phyloP scores from a whole-genome alignment of 2,888 invertebrate genomes.

The Mantis religiosa region DNA sequence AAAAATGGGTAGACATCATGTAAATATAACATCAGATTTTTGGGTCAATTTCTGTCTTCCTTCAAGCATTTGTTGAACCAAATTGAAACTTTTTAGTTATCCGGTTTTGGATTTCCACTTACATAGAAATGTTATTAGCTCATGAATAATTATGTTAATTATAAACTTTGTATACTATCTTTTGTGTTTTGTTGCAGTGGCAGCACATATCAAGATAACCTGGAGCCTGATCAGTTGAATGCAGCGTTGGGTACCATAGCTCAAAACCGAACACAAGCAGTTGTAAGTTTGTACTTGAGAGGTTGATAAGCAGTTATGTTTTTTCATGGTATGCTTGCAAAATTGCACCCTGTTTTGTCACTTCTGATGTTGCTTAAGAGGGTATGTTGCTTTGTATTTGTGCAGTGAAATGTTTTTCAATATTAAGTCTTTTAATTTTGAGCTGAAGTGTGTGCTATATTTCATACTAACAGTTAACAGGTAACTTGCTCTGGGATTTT shows the following conservation, averaged over 20 bases:
- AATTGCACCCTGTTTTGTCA: not conserved
- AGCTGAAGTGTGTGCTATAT: not conserved
- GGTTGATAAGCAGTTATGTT: not conserved
- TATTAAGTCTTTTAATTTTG: not conserved
- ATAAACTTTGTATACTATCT: too few relatives aligned
- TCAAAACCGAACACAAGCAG: constrained; percentile 44
- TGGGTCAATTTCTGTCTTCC: too few relatives aligned
- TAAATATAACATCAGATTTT: too few relatives aligned
- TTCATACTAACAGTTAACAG: not conserved
- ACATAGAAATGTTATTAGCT: too few relatives aligned
- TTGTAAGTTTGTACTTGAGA: constrained; percentile 30
- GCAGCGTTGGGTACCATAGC: constrained; percentile 47
- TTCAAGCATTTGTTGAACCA: too few relatives aligned
- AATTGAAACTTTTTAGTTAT: too few relatives aligned
- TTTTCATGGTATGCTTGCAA: not conserved
- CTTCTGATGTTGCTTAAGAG: not conserved
- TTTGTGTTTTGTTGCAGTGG: constrained; percentile 44
- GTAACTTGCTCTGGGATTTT: not conserved
- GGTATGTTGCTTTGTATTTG: not conserved
- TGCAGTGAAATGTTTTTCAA: not conserved
- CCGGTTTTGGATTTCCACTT: too few relatives aligned
- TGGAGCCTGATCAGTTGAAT: constrained; percentile 52
- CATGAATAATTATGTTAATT: not conserved
- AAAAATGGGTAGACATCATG: too few relatives aligned
- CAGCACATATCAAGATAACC: constrained; percentile 60